Percentiles rank a stretch among this genome's conserved stretches.
Conservation (phyloP, 2,888 invertebrate species). For the Acanthosoma haemorrhoidale region DNA sequence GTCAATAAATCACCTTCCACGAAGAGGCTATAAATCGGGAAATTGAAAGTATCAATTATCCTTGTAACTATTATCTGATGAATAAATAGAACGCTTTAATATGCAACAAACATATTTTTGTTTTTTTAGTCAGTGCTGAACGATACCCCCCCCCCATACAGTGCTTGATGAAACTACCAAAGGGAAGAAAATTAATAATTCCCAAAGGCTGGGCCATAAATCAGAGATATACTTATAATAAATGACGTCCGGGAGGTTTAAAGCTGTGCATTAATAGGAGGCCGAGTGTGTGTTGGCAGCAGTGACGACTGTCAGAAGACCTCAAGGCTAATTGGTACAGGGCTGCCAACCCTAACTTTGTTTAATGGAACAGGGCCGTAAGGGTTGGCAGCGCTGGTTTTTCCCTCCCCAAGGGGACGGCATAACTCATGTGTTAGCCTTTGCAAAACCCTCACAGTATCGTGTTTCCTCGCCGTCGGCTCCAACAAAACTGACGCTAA, state of each 20-base stretch:
- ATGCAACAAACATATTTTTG: too few relatives aligned
- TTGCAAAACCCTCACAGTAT: background rate
- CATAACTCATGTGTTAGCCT: slow-evolving; percentile 10
- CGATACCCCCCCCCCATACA: too few relatives aligned
- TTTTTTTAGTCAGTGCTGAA: too few relatives aligned
- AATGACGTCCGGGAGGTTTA: background rate
- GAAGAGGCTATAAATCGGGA: too few relatives aligned
- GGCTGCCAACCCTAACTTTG: slow-evolving; percentile 11
- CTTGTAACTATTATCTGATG: too few relatives aligned
- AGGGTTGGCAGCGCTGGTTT: slow-evolving; percentile 9
- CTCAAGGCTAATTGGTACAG: slow-evolving; percentile 10
- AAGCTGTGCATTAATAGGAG: slow-evolving; percentile 8
- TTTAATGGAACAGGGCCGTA: slow-evolving; percentile 8
- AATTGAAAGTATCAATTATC: too few relatives aligned
- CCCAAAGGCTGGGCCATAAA: background rate
- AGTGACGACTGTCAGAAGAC: slow-evolving; percentile 12
- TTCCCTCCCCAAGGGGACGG: slow-evolving; percentile 10
- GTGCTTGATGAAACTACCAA: background rate
- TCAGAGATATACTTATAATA: slow-evolving; percentile 16
- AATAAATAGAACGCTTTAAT: too few relatives aligned
- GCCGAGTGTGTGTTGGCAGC: slow-evolving; percentile 8
- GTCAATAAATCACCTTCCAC: too few relatives aligned
- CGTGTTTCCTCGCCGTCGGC: slow-evolving; percentile 4
- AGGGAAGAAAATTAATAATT: slow-evolving; percentile 17
- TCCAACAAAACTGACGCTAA: slow-evolving; percentile 4